Evolutionary conservation across 1,140 invertebrate genomes (phyloP), one percentile per base, ranked within the genome.

Genomic region (Lasaia peninsularis): DNA sequence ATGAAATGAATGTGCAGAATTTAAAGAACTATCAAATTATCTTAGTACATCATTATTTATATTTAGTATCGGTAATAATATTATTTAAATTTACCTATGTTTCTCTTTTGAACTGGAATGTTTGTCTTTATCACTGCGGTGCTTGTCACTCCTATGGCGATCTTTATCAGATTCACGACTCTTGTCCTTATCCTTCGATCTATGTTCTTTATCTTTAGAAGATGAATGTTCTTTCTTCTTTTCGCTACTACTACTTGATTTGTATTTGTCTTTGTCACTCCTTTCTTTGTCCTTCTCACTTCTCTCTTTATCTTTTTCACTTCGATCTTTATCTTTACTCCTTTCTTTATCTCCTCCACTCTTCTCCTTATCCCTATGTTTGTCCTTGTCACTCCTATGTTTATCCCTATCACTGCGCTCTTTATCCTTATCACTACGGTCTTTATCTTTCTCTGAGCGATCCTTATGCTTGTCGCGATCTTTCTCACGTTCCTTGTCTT

Each of bases 141-240:
- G 90, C 57, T 90, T 92, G 50, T 91, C 88, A 62, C 90, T 71
- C 31, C 51, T 77, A 21, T 78, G 67, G 24, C 67, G 57, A 34
- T 78, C 73, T 58, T 78, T 72, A 8, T 80, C 73, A 60, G 90
- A 78, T 55, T 93, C 91, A 69, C 90, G 91, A 60, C 93, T 91
- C 60, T 91, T 93, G 66, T 78, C 89, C 59, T 67, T 71, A 54
- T 80, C 75, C 50, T 75, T 79, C 56, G 75, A 87, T 55, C 77
- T 80, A 56, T 84, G 74, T 57, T 89, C 77, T 53, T 88, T 89
- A 56, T 91, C 90, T 58, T 90, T 92, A 60, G 89, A 92, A 1
- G 91, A 68, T 40, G 62, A 67, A 50, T 67, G 56, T 33, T 65
- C 63, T 14, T 68, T 62, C 52, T 84, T 80, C 44, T 87, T 78